Conservation (phyloP, 2,113 vertebrate species). For the Noturus placidus region DNA sequence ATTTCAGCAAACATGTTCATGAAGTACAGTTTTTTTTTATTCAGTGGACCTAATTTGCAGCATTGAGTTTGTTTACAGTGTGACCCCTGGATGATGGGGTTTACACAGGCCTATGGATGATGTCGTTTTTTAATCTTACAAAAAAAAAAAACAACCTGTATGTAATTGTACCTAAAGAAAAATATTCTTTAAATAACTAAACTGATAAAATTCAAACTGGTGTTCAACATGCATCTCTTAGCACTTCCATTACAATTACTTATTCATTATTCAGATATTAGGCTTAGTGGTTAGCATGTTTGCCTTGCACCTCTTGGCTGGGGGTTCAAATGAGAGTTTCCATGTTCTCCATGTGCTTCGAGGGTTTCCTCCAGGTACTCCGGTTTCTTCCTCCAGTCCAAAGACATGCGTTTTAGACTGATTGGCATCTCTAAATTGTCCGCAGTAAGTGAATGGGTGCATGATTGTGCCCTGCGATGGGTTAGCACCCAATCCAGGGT, state of each 20-base stretch:
- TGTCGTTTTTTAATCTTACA: background rate
- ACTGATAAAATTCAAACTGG: background rate
- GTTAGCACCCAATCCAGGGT: too few relatives aligned
- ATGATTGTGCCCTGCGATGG: too few relatives aligned
- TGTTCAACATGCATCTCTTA: background rate
- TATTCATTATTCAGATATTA: background rate
- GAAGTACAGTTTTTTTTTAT: background rate
- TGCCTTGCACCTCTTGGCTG: too few relatives aligned
- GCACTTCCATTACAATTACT: background rate
- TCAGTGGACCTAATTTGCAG: background rate
- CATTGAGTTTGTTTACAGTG: background rate
- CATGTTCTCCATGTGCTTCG: too few relatives aligned
- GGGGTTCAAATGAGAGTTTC: too few relatives aligned
- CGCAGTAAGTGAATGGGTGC: too few relatives aligned
- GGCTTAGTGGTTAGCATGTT: too few relatives aligned
- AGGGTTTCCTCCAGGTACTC: too few relatives aligned
- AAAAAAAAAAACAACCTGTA: background rate
- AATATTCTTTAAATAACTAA: background rate
- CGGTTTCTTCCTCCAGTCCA: too few relatives aligned
- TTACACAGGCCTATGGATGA: conserved; percentile 1
- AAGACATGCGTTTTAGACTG: too few relatives aligned
- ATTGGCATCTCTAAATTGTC: too few relatives aligned
- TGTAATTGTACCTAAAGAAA: background rate
- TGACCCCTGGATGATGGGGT: background rate
- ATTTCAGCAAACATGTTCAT: conserved; percentile 22